These are phyloP conservation scores for Cheiracanthium punctorium DNA, from an alignment of 2,888 invertebrate species.

Conservation along the genomic window DNA sequence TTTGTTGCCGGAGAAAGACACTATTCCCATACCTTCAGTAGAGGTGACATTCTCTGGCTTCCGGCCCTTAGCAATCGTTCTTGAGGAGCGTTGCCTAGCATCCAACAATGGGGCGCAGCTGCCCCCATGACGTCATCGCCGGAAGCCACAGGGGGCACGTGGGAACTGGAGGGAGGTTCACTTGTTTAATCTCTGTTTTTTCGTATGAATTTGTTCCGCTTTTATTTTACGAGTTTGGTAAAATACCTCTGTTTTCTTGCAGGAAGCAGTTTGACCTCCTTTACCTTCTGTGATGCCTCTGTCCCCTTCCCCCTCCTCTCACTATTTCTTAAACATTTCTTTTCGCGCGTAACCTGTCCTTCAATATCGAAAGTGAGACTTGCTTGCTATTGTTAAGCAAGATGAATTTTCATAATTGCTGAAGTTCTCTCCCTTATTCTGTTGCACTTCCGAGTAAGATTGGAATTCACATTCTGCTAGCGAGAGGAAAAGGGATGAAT, in stretches of 20 bases:
- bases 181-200: constrained; percentile 14
- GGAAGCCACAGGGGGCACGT: constrained; percentile 44
- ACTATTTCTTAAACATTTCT: neutral
- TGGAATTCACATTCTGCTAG: too few species aligned
- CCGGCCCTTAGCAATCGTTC: neutral
- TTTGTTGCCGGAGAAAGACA: neutral
- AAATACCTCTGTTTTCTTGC: neutral
- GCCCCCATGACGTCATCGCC: constrained; percentile 56
- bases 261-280: constrained; percentile 7
- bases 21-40: neutral
- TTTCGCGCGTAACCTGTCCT: neutral
- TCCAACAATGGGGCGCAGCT: constrained; percentile 47
- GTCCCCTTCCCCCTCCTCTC: neutral
- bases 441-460: too few species aligned
- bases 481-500: too few species aligned
- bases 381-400: neutral
- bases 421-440: too few species aligned
- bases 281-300: neutral
- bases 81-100: neutral
- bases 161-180: constrained; percentile 27
- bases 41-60: constrained; percentile 6
- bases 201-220: neutral
- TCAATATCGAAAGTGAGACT: constrained; percentile 1
- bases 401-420: neutral
- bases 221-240: neutral